Evolutionary conservation across 2,888 invertebrate genomes (phyloP).

Genomic region (Timema podura): DNA sequence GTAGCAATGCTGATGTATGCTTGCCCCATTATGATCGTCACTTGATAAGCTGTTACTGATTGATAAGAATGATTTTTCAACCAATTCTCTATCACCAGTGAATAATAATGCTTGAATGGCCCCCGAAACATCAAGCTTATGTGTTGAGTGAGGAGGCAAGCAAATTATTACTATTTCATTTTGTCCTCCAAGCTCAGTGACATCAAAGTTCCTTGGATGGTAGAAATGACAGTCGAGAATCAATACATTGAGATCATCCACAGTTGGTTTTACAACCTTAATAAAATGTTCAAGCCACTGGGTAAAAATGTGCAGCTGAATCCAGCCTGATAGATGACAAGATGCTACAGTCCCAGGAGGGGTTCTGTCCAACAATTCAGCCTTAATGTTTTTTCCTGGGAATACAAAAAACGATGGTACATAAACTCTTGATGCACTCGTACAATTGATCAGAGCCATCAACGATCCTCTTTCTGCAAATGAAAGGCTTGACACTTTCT

Average conservation of each 20-base stretch:
- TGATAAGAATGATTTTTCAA: neutral
- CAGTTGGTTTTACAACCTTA: neutral
- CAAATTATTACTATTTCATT: neutral
- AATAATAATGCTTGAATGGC: neutral
- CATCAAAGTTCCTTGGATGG: neutral
- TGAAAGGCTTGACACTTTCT: neutral
- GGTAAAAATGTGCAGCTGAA: slow-evolving; percentile 38
- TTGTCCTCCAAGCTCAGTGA: no score
- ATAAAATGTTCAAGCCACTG: slow-evolving; percentile 39
- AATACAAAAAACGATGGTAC: neutral
- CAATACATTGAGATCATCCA: neutral
- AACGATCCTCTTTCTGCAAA: neutral
- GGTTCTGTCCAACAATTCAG: slow-evolving; percentile 33
- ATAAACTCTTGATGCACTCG: slow-evolving; percentile 29
- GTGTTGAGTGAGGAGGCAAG: neutral
- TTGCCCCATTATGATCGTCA: neutral
- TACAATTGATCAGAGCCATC: slow-evolving; percentile 14
- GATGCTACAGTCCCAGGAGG: slow-evolving; percentile 37
- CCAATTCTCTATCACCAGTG: neutral
- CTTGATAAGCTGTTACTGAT: neutral
- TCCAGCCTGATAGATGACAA: slow-evolving; percentile 38
- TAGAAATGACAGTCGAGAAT: neutral
- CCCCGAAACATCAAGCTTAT: neutral
- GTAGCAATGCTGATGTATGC: neutral
- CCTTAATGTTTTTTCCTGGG: slow-evolving; percentile 7